Percentiles rank a stretch among this genome's conserved stretches.
Conservation (phyloP, 2,797 vertebrate species). For the Lophius americanus region DNA sequence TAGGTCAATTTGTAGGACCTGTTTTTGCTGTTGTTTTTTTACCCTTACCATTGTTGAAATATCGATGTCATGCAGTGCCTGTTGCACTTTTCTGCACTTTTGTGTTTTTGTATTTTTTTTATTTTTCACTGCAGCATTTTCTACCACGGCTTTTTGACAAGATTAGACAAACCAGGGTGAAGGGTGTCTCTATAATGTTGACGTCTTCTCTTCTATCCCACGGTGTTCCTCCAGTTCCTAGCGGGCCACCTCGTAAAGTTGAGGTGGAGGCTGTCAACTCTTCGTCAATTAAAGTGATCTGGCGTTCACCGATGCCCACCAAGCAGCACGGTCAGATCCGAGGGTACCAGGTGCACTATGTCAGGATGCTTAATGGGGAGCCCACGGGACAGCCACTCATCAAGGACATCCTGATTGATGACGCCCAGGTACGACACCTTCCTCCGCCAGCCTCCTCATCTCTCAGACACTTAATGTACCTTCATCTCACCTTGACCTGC, state of each 20-base stretch:
- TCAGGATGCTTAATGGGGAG: constrained; percentile 98
- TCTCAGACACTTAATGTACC: constrained; percentile 45
- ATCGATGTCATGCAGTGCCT: constrained; percentile 85
- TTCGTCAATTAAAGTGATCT: constrained; percentile 97
- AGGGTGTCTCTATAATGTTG: constrained; percentile 88
- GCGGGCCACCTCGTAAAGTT: constrained; percentile 99
- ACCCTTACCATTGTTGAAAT: constrained; percentile 89
- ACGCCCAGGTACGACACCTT: constrained; percentile 90
- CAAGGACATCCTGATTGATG: constrained; percentile 98
- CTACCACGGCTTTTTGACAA: constrained; percentile 80
- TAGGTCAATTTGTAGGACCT: constrained; percentile 88
- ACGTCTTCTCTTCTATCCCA: constrained; percentile 93
- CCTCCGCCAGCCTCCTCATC: constrained; percentile 49
- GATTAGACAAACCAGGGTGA: constrained; percentile 44
- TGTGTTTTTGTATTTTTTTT: constrained; percentile 78
- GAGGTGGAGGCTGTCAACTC: constrained; percentile 99
- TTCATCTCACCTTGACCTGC: constrained; percentile 33
- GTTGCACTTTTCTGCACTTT: constrained; percentile 86
- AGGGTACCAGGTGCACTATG: constrained; percentile 99
- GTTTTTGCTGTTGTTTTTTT: constrained; percentile 89
- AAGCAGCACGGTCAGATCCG: constrained; percentile 99
- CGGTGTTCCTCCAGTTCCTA: constrained; percentile 99
- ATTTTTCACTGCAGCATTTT: constrained; percentile 77
- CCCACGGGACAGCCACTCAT: constrained; percentile 96
- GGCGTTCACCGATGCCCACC: constrained; percentile 98